phyloP scores from a whole-genome alignment of 2,888 invertebrate genomes.

The Watsonalla cultraria region DNA sequence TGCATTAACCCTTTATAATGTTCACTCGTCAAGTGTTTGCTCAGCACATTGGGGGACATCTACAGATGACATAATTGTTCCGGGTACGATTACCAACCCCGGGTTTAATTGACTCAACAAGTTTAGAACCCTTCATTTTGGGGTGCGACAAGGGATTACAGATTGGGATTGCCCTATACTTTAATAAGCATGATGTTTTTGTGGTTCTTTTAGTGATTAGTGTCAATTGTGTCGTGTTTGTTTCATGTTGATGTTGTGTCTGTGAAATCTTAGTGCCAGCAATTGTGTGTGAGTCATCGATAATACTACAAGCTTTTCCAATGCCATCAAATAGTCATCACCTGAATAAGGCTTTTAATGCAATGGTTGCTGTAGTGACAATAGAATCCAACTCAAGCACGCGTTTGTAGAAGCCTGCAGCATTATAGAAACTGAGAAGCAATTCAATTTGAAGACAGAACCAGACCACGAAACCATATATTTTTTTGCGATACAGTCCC shows the following conservation, averaged over 20 bases:
- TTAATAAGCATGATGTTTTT: conserved; percentile 25
- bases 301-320: neutral
- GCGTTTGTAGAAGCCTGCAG: too few relatives aligned
- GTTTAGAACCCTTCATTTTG: conserved; percentile 52
- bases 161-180: conserved; percentile 32
- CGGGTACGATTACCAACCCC: conserved; percentile 60
- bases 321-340: neutral
- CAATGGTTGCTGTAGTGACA: neutral
- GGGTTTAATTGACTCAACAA: conserved; percentile 69
- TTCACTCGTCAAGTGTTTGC: conserved; percentile 12
- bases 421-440: too few relatives aligned
- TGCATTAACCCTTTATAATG: conserved; percentile 14
- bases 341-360: neutral
- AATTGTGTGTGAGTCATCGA: neutral
- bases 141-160: conserved; percentile 39
- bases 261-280: neutral
- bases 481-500: too few relatives aligned
- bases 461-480: too few relatives aligned
- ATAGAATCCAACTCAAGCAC: neutral
- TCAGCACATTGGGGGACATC: conserved; percentile 33
- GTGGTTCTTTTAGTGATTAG: conserved; percentile 10
- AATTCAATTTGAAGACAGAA: too few relatives aligned
- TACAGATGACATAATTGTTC: conserved; percentile 65
- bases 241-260: neutral
- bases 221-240: neutral